A percentile compares a stretch with the other conserved stretches of the same genome.
phyloP scores from a whole-genome alignment of 1,140 invertebrate genomes.

The Drosophila pruinosa region DNA sequence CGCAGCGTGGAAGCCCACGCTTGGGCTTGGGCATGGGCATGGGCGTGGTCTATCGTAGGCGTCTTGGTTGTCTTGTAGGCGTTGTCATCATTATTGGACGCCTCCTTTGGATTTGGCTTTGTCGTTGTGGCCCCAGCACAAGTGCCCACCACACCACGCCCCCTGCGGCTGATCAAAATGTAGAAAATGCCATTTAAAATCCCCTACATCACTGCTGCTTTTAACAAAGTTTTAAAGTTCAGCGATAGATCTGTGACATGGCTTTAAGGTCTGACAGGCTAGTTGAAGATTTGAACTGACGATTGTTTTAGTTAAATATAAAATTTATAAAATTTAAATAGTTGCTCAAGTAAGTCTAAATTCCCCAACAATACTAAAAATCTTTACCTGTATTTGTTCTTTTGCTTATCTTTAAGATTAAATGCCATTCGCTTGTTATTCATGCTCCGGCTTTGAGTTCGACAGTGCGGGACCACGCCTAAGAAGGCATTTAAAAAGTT shows the following conservation, averaged over 20 bases:
- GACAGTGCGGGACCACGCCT: conserved; percentile 4
- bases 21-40: conserved; percentile 17
- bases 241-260: background rate
- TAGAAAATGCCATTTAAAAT: conserved; percentile 20
- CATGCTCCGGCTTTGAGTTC: background rate
- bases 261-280: background rate
- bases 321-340: background rate
- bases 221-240: conserved; percentile 5
- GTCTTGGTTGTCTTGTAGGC: conserved; percentile 53
- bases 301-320: background rate
- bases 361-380: no score
- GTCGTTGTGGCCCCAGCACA: conserved; percentile 19
- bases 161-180: conserved; percentile 1
- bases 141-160: conserved; percentile 21
- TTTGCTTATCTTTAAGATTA: background rate
- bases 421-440: background rate
- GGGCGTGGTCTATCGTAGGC: conserved; percentile 11
- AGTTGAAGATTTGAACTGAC: background rate
- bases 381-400: background rate
- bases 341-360: background rate
- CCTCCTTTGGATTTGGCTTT: conserved; percentile 39
- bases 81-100: conserved; percentile 70
- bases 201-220: background rate
- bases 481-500: conserved; percentile 73
- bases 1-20: background rate